These are phyloP conservation scores for Cataglyphis altisquamis DNA, from an alignment of 2,888 invertebrate genomes.

Conservation along the genomic window DNA sequence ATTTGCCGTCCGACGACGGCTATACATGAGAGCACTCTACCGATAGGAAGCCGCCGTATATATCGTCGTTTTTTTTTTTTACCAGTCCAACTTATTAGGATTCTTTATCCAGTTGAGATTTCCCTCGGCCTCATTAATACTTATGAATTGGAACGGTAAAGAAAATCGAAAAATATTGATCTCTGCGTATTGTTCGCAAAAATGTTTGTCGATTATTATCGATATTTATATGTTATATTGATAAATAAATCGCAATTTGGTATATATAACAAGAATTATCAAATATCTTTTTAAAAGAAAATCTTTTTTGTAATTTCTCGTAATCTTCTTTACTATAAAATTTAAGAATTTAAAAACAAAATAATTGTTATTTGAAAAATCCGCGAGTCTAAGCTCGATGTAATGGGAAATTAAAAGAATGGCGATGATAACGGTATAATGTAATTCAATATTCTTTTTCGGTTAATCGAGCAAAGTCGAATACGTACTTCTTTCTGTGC, in stretches of 20 bases:
- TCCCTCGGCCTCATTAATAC: conserved; percentile 24
- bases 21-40: conserved; percentile 65
- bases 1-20: conserved; percentile 79
- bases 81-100: conserved; percentile 25
- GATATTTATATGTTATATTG: not conserved
- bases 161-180: not conserved
- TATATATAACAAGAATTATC: not conserved
- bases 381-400: conserved; percentile 3
- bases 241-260: not conserved
- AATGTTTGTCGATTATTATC: not conserved
- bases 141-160: conserved; percentile 22
- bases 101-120: conserved; percentile 30
- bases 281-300: not conserved
- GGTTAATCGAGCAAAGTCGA: conserved; percentile 23
- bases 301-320: conserved; percentile 6
- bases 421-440: conserved; percentile 59
- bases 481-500: conserved; percentile 16
- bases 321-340: not conserved
- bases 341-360: not conserved
- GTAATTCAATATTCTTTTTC: conserved; percentile 41
- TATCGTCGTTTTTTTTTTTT: conserved; percentile 34
- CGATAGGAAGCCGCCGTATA: conserved; percentile 57
- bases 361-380: not conserved
- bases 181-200: not conserved
- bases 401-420: conserved; percentile 49